Conservation (phyloP, 2,888 invertebrate species). For the Himalopsyche japonica region DNA sequence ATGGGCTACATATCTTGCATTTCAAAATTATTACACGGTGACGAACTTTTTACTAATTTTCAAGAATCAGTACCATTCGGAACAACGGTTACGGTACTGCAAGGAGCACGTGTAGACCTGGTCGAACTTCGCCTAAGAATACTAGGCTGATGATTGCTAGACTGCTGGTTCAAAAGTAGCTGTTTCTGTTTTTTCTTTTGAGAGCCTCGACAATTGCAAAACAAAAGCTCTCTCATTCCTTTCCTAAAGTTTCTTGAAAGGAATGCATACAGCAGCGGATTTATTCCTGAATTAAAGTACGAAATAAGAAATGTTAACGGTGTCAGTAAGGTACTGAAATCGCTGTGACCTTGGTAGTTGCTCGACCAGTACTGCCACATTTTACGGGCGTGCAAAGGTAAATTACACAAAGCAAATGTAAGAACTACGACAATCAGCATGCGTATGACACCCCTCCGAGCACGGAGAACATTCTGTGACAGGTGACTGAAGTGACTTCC, state of each 20-base stretch:
- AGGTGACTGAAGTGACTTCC: slow-evolving; percentile 67
- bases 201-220: slow-evolving; percentile 35
- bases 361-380: slow-evolving; percentile 85
- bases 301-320: slow-evolving; percentile 85
- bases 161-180: slow-evolving; percentile 48
- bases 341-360: slow-evolving; percentile 70
- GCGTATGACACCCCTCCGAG: slow-evolving; percentile 82
- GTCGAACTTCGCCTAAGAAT: slow-evolving; percentile 57
- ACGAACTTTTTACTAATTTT: slow-evolving; percentile 48
- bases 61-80: slow-evolving; percentile 58
- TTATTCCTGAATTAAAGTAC: slow-evolving; percentile 88
- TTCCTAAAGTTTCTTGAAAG: slow-evolving; percentile 79
- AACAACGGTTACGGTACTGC: slow-evolving; percentile 58
- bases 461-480: slow-evolving; percentile 75
- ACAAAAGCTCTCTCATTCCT: slow-evolving; percentile 80
- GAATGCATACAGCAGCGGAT: slow-evolving; percentile 89
- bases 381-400: slow-evolving; percentile 86
- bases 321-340: slow-evolving; percentile 77
- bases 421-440: slow-evolving; percentile 88
- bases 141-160: slow-evolving; percentile 43
- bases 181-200: slow-evolving; percentile 50
- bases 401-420: slow-evolving; percentile 85
- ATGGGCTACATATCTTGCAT: slow-evolving; percentile 11
- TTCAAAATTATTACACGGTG: slow-evolving; percentile 13
- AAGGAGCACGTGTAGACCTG: slow-evolving; percentile 58